These are phyloP conservation scores for Pseudomyrmex cubaensis DNA, from an alignment of 1,140 invertebrate genomes.

Conservation along the genomic window DNA sequence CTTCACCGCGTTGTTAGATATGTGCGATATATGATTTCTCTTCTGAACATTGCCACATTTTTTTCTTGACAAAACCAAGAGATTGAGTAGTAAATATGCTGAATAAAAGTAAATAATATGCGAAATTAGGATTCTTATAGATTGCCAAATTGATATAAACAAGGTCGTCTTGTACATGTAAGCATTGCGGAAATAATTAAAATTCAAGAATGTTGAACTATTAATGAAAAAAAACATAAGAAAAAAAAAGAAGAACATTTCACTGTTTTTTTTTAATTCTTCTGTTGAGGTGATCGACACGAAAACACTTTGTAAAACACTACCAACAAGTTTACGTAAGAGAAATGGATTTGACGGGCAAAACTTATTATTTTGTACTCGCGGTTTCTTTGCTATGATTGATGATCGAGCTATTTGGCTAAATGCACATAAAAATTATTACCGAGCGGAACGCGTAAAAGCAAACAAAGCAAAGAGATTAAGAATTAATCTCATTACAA, in stretches of 20 bases:
- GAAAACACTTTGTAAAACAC: neutral
- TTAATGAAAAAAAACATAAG: no score
- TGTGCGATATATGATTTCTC: neutral
- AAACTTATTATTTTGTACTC: conserved; percentile 15
- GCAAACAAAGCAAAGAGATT: neutral
- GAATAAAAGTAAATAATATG: neutral
- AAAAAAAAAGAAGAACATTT: no score
- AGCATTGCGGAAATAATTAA: no score
- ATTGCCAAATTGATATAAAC: no score
- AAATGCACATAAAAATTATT: conserved; percentile 1
- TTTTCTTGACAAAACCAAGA: neutral
- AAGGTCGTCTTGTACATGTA: no score
- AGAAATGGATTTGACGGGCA: no score
- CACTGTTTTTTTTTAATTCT: no score
- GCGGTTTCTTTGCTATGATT: neutral
- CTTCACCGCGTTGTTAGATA: neutral
- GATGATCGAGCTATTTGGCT: neutral
- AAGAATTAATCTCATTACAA: neutral
- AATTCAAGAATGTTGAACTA: no score
- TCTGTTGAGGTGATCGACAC: neutral
- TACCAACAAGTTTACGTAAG: neutral
- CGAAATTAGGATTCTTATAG: neutral
- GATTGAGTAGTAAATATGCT: no score
- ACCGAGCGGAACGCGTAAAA: neutral
- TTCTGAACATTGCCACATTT: no score